phyloP scores from a whole-genome alignment of 2,113 vertebrate genomes.

The Xenopus tropicalis region UCB_Xtro_10.0 CM004449.2:96958501-96959000 shows the following conservation, averaged over 20 bases:
- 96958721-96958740: not conserved
- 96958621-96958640: not conserved
- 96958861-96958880: no score
- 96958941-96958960: no score
- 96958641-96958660: conserved; percentile 5
- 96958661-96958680: conserved; percentile 31
- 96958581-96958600: not conserved
- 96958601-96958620: not conserved
- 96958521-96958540: not conserved
- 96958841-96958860: no score
- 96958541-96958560: not conserved
- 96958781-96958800: not conserved
- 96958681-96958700: conserved; percentile 36
- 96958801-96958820: no score
- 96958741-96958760: not conserved
- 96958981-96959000: no score
- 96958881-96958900: no score
- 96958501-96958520: not conserved
- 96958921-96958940: no score
- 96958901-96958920: no score
- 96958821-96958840: no score
- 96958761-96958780: not conserved
- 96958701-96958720: conserved; percentile 2
- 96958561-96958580: conserved; percentile 7
- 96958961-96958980: no score